Evolutionary conservation across 2,113 vertebrate genomes (phyloP), one percentile per base, ranked within the genome.

Genomic region (Cyprinodon variegatus): DNA sequence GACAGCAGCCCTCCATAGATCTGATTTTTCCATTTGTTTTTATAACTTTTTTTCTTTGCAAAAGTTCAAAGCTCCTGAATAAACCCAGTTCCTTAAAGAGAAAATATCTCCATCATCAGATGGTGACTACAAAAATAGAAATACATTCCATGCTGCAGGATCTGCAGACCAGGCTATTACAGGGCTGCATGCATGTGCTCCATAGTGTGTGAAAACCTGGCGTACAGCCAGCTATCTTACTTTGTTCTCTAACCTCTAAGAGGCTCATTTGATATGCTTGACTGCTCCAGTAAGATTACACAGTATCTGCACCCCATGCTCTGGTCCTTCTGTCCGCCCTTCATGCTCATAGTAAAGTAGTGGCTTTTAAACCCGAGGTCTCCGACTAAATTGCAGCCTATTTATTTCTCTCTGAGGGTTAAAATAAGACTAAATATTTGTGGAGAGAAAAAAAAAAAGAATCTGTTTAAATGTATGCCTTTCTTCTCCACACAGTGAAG

Each of bases 401-500:
- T 61, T 14, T 48, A 8, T 17, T 53, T 50, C 15, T n/a, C 8
- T 3, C 37, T 46, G 17, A 36, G 76, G 41, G 63, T 14, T 40
- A 39, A n/a, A 11, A 67, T 48, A 60, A 22, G 4, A 61, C 36
- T 4, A 20, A 59, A 41, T n/a, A 22, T 22, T 22, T 65, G 39
- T 45, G 4, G 20, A 36, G 53, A 29, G 22, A 17, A 64, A 41
- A 61, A n/a, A 0, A 69, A 60, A 43, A 11, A 38, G 4, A 39
- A 57, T 4, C 48, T 63, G n/a, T 61, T 12, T 38, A 68, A 46
- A 68, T 65, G 3, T 61, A 5, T 64, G 0, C 36, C 22, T 4
- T n/a, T 71, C 14, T 74, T 67, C 59, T n/a, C 62, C 79, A 69
- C 0, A n/a, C 92, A 99, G 97, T 0, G 92, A 98, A 87, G 92